Evolutionary conservation across 2,888 invertebrate genomes (phyloP), one percentile per base, ranked within the genome.

Genomic region (Muschampia plurimacula): DNA sequence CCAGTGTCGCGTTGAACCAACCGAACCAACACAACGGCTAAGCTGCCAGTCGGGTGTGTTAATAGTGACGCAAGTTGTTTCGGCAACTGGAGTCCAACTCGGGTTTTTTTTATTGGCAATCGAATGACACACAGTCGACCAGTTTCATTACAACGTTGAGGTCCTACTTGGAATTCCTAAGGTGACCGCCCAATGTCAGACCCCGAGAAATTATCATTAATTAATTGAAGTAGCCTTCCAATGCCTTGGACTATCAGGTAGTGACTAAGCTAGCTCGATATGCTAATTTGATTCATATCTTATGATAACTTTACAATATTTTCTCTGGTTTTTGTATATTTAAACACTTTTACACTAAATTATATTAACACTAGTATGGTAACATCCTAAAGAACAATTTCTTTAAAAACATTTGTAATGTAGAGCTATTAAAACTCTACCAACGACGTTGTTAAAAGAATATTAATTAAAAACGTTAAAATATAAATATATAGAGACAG

Each of bases 11-110:
- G 49, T 32, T 7, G 52, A 52, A 15, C 52, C 52, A 9, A 55
- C 28, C 39, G 39, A 39, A 22, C 73, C 52, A 72, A 67, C 32
- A n/a, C 46, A 22, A 32, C 65, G 60, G 62, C 69, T 3, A 60
- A 60, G 74, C 73, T 83, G 86, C 85, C 87, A 85, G 88, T 87
- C 80, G 86, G 83, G 85, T 86, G 84, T 87, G 86, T 85, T 86
- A 74, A 76, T 74, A 49, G 76, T 93, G 93, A 92, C 92, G 93
- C 92, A 93, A 93, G 90, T 81, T 67, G 86, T 92, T 93, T 92
- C 87, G 89, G 89, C 92, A 93, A 90, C 84, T 78, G 71, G 79
- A 81, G 81, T 83, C 80, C 81, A 73, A 79, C 76, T 76, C 76
- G 81, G 82, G 81, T 89, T 89, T 89, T 36, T 88, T 86, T 82